phyloP scores from a whole-genome alignment of 2,797 vertebrate species.

The Phataginus tricuspis region DNA sequence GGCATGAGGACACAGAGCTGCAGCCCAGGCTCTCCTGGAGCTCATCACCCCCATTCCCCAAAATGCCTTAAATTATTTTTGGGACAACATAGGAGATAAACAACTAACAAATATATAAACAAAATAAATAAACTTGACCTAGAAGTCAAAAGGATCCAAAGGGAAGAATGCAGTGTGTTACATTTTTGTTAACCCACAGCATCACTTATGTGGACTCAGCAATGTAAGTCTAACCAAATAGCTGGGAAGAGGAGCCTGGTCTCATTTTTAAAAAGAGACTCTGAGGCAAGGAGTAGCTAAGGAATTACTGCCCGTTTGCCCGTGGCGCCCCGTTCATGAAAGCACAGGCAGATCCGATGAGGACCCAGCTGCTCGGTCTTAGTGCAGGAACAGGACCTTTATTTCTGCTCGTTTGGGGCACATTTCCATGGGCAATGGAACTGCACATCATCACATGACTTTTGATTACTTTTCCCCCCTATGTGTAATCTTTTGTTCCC shows the following conservation, averaged over 20 bases:
- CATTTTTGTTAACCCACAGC: neutral
- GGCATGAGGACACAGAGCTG: neutral
- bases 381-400: neutral
- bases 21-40: neutral
- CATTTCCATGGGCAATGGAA: neutral
- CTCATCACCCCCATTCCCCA: neutral
- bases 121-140: neutral
- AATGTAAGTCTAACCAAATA: neutral
- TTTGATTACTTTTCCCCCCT: neutral
- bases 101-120: neutral
- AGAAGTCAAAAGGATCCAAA: neutral
- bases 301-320: neutral
- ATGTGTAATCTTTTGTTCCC: neutral
- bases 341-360: neutral
- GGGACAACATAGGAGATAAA: neutral
- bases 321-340: neutral
- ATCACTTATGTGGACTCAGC: neutral
- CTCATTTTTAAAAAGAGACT: constrained; percentile 1
- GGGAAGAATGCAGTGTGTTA: neutral
- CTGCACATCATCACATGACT: neutral
- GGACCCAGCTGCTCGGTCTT: neutral
- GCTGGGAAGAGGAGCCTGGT: neutral
- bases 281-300: neutral
- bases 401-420: neutral
- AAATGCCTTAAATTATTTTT: neutral